These are phyloP conservation scores for Sphaerophoria rueppellii DNA, from an alignment of 2,888 invertebrate species.

Conservation along the genomic window DNA sequence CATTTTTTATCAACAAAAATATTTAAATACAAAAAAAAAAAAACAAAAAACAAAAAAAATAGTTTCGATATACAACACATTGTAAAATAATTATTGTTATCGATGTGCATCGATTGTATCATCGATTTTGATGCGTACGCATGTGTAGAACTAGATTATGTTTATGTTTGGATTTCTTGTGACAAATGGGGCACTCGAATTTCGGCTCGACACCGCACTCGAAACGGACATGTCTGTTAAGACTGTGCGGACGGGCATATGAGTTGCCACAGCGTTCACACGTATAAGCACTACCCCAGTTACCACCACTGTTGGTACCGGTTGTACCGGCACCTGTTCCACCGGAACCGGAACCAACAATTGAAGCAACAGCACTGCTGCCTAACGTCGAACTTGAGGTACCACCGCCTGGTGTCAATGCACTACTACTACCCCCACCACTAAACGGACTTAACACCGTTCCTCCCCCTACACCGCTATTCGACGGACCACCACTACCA, in stretches of 20 bases:
- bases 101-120: slow-evolving; percentile 79
- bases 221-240: slow-evolving; percentile 84
- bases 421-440: slow-evolving; percentile 63
- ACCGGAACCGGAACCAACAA: slow-evolving; percentile 24
- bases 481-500: slow-evolving; percentile 32
- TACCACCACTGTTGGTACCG: slow-evolving; percentile 39
- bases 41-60: slow-evolving; percentile 47
- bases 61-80: slow-evolving; percentile 62
- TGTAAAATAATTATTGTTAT: slow-evolving; percentile 55
- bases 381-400: slow-evolving; percentile 36
- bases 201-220: slow-evolving; percentile 86
- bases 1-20: slow-evolving; percentile 61
- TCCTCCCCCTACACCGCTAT: slow-evolving; percentile 41
- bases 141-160: slow-evolving; percentile 82
- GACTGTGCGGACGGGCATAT: slow-evolving; percentile 84
- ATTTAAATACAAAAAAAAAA: slow-evolving; percentile 48
- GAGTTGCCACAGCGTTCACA: slow-evolving; percentile 85
- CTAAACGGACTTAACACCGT: slow-evolving; percentile 43
- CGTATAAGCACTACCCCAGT: slow-evolving; percentile 81
- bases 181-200: slow-evolving; percentile 85
- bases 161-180: slow-evolving; percentile 84
- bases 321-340: slow-evolving; percentile 15
- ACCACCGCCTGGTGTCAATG: slow-evolving; percentile 59
- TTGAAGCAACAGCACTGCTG: slow-evolving; percentile 26
- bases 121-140: slow-evolving; percentile 83